phyloP scores from a whole-genome alignment of 2,888 invertebrate genomes.

The Phytoseiulus persimilis region DNA sequence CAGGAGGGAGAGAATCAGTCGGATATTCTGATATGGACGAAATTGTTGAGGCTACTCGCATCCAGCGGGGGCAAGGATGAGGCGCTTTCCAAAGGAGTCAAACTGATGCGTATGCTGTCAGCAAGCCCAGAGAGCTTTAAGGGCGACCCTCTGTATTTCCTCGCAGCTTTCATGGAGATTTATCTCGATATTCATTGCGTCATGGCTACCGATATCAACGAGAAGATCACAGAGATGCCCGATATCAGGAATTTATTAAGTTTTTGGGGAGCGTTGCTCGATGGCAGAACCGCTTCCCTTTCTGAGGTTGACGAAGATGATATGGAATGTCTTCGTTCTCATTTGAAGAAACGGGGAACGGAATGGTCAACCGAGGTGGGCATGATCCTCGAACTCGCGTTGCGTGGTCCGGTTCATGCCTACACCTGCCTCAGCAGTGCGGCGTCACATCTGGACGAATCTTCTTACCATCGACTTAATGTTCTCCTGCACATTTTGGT shows the following conservation, averaged over 20 bases:
- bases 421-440: not conserved
- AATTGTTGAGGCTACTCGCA: not conserved
- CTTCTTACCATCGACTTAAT: not conserved
- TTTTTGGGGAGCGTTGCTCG: constrained; percentile 9
- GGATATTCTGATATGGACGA: constrained; percentile 12
- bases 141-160: not conserved
- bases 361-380: not conserved
- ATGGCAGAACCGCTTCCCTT: not conserved
- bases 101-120: constrained; percentile 6
- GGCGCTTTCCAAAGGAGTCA: not conserved
- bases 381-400: not conserved
- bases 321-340: not conserved
- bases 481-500: constrained; percentile 7
- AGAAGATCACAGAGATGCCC: not conserved
- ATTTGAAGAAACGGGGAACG: not conserved
- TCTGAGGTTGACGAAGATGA: not conserved
- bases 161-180: not conserved
- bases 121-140: not conserved
- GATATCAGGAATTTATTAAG: not conserved
- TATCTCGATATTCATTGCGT: not conserved
- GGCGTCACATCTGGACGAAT: not conserved
- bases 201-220: not conserved
- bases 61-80: not conserved
- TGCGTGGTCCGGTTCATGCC: not conserved
- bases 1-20: not conserved